Evolutionary conservation across 2,113 vertebrate genomes (phyloP).

Genomic region (Bubalus kerabau): DNA sequence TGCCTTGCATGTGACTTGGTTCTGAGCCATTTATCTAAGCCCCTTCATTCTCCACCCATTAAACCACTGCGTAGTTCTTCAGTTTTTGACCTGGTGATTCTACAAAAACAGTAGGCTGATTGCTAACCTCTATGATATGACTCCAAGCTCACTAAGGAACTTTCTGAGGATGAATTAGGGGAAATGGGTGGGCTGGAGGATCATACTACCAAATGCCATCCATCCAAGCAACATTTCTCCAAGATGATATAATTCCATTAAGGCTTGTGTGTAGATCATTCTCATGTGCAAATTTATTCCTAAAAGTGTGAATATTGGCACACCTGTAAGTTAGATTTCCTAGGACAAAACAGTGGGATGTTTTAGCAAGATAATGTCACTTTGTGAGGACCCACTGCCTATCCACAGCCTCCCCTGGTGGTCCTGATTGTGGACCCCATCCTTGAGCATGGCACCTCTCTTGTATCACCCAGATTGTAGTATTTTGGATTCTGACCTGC

Average conservation of each 20-base stretch:
- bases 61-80: not conserved
- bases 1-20: too few relatives aligned
- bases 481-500: not conserved
- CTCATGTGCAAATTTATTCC: not conserved
- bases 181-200: not conserved
- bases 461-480: too few relatives aligned
- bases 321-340: not conserved
- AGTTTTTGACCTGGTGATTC: not conserved
- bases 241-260: not conserved
- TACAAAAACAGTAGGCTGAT: not conserved
- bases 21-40: not conserved
- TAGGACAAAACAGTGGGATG: not conserved
- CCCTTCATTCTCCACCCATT: not conserved
- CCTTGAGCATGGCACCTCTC: not conserved
- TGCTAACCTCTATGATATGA: not conserved
- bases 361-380: not conserved
- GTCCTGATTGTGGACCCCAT: fast-evolving
- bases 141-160: not conserved
- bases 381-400: not conserved
- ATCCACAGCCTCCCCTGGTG: not conserved
- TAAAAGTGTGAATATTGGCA: not conserved
- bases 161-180: not conserved
- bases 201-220: too few relatives aligned
- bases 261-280: not conserved
- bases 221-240: not conserved